Conservation (phyloP, 2,888 invertebrate genomes). For the Lasioglossum pauxillum region DNA sequence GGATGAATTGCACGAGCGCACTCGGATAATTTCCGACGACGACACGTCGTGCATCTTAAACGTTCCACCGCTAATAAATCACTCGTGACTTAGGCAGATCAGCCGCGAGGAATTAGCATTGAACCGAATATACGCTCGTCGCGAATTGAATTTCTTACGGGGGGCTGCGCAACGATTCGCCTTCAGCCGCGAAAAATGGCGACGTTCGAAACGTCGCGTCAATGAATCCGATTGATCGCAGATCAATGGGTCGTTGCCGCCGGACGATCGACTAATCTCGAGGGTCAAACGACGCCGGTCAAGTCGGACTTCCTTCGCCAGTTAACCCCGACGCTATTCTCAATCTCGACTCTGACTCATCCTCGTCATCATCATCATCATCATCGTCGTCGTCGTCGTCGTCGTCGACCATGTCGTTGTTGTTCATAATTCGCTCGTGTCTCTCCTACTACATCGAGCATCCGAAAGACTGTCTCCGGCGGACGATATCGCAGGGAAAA, state of each 20-base stretch:
- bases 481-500: conserved; percentile 28
- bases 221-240: conserved; percentile 83
- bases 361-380: conserved; percentile 68
- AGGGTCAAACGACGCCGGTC: conserved; percentile 80
- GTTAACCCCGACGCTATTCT: conserved; percentile 81
- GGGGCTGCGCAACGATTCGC: conserved; percentile 5
- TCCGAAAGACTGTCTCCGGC: conserved; percentile 25
- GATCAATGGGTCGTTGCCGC: conserved; percentile 81
- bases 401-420: conserved; percentile 24
- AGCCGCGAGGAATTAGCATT: background rate
- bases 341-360: conserved; percentile 83
- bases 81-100: conserved; percentile 4
- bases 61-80: conserved; percentile 3
- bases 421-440: conserved; percentile 48
- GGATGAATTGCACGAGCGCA: background rate
- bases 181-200: conserved; percentile 57
- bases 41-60: conserved; percentile 1
- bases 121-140: background rate
- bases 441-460: conserved; percentile 46
- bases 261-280: conserved; percentile 75
- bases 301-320: conserved; percentile 82
- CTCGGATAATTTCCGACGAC: background rate
- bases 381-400: conserved; percentile 26
- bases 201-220: conserved; percentile 67
- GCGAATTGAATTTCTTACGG: conserved; percentile 21